phyloP scores from a whole-genome alignment of 2,797 vertebrate species.

The Anolis apletophallus region DNA sequence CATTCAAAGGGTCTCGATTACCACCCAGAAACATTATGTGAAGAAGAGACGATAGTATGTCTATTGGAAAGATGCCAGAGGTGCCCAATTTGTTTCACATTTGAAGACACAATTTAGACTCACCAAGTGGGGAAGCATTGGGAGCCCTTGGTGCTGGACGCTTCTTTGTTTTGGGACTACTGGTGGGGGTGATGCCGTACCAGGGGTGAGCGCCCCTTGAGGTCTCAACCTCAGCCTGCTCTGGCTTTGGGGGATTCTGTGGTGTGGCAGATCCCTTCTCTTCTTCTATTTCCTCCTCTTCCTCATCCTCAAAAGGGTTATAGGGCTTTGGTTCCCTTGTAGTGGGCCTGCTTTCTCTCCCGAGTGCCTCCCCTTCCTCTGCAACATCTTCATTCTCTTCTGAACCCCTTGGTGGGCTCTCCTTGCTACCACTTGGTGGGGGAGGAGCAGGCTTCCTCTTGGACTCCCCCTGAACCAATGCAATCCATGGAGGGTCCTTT shows the following conservation, averaged over 20 bases:
- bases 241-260: conserved; percentile 65
- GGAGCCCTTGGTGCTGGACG: conserved; percentile 88
- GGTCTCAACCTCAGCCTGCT: conserved; percentile 68
- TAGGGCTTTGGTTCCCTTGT: conserved; percentile 77
- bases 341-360: conserved; percentile 35
- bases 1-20: conserved; percentile 22
- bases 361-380: conserved; percentile 44
- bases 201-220: conserved; percentile 88
- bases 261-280: conserved; percentile 36
- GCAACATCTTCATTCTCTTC: conserved; percentile 58
- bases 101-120: conserved; percentile 53
- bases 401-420: conserved; percentile 42
- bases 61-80: neutral
- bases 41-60: neutral
- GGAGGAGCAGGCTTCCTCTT: conserved; percentile 89
- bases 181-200: conserved; percentile 91
- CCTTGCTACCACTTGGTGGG: conserved; percentile 61
- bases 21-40: neutral
- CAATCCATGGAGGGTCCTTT: conserved; percentile 96
- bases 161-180: conserved; percentile 87
- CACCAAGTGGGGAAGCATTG: conserved; percentile 82
- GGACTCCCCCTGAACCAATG: conserved; percentile 90
- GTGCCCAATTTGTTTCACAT: fast-evolving
- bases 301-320: conserved; percentile 94
- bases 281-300: conserved; percentile 75